Conservation (phyloP, 2,888 invertebrate genomes). For the Apamea monoglypha region DNA sequence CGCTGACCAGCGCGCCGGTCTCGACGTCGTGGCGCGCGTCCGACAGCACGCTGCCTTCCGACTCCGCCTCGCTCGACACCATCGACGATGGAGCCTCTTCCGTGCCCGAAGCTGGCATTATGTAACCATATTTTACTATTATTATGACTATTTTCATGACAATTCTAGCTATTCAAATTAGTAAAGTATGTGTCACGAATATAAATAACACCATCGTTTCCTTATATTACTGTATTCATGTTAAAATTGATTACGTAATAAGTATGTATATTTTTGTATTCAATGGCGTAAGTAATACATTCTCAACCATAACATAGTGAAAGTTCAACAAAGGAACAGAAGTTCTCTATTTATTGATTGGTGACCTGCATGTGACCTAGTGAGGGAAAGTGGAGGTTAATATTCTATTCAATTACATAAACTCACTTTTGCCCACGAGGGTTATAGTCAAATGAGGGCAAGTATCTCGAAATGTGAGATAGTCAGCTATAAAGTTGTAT, state of each 20-base stretch:
- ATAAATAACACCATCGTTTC: constrained; percentile 31
- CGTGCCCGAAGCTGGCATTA: constrained; percentile 73
- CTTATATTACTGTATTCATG: constrained; percentile 7
- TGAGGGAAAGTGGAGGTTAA: background rate
- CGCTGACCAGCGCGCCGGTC: constrained; percentile 59
- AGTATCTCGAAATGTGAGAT: too few relatives aligned
- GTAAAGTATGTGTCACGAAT: background rate
- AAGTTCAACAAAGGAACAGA: constrained; percentile 4
- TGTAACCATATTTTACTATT: constrained; percentile 30
- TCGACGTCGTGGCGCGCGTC: constrained; percentile 79
- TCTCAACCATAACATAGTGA: background rate
- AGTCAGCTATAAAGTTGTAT: too few relatives aligned
- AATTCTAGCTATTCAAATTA: background rate
- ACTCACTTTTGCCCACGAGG: background rate
- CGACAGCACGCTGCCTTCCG: constrained; percentile 83
- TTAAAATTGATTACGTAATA: background rate
- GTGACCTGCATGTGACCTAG: constrained; percentile 25
- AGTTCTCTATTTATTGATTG: constrained; percentile 33
- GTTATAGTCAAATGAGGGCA: too few relatives aligned
- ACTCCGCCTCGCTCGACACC: constrained; percentile 88
- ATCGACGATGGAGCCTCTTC: constrained; percentile 88
- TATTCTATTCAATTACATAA: constrained; percentile 3
- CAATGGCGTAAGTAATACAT: background rate
- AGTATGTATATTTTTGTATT: background rate
- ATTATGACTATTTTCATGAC: constrained; percentile 37